A percentile compares a stretch with the other conserved stretches of the same genome.
These are phyloP conservation scores for Magallana gigas DNA, from an alignment of 1,140 invertebrate species.

Conservation along the genomic window DNA sequence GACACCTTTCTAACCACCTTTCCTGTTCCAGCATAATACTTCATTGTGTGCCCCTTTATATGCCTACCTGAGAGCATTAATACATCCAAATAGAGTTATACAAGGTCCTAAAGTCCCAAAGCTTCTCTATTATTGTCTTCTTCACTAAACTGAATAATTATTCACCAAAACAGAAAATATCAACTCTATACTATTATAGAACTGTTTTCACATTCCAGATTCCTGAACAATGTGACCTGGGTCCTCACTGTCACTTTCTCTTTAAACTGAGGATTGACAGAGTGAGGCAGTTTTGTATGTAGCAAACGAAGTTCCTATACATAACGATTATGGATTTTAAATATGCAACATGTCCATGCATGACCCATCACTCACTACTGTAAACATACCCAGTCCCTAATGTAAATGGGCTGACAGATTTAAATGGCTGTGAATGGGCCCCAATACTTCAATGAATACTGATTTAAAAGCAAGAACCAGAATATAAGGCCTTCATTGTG, in stretches of 20 bases:
- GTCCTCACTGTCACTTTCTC: conserved; percentile 16
- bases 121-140: background rate
- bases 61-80: background rate
- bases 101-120: background rate
- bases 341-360: conserved; percentile 12
- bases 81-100: background rate
- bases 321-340: conserved; percentile 28
- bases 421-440: conserved; percentile 17
- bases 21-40: background rate
- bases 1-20: no score
- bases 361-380: conserved; percentile 4
- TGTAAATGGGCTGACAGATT: conserved; percentile 25
- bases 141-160: background rate
- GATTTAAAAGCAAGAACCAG: conserved; percentile 8
- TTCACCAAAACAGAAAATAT: background rate
- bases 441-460: conserved; percentile 27
- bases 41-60: background rate
- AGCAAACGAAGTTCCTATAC: background rate
- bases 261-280: background rate
- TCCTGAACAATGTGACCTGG: background rate
- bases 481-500: background rate
- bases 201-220: conserved; percentile 5
- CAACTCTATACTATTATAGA: background rate
- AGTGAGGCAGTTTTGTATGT: conserved; percentile 9
- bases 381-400: conserved; percentile 17